phyloP scores from a whole-genome alignment of 2,797 vertebrate species.

The Anomalospiza imberbis region DNA sequence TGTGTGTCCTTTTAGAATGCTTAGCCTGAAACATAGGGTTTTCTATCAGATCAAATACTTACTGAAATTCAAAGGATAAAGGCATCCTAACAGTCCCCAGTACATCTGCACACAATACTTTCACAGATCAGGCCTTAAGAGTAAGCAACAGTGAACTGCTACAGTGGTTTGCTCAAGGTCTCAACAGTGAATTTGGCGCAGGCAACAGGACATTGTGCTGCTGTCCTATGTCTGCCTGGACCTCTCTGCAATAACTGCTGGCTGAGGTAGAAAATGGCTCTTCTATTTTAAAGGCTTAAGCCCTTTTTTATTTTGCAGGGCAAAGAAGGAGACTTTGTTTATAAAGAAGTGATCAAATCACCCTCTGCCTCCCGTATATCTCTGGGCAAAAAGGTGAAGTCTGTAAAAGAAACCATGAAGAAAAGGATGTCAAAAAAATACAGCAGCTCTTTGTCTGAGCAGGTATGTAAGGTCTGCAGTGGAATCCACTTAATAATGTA shows the following conservation, averaged over 20 bases:
- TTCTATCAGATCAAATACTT: background rate
- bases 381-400: conserved; percentile 97
- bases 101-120: background rate
- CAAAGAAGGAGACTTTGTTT: conserved; percentile 91
- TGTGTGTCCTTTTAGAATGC: background rate
- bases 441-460: conserved; percentile 88
- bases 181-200: background rate
- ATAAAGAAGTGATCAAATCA: conserved; percentile 94
- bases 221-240: background rate
- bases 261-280: background rate
- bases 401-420: conserved; percentile 98
- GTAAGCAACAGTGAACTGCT: background rate
- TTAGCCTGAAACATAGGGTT: background rate
- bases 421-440: conserved; percentile 99
- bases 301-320: conserved; percentile 70
- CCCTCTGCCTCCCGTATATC: conserved; percentile 93
- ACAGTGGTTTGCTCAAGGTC: background rate
- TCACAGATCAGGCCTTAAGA: background rate
- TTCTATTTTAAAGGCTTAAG: background rate
- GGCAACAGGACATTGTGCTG: background rate
- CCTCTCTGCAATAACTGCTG: background rate
- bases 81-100: background rate
- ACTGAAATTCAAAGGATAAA: background rate
- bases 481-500: background rate
- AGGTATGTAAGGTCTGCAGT: conserved; percentile 75